Percentiles rank a stretch among this genome's conserved stretches.
Evolutionary conservation across 2,113 vertebrate species (phyloP).

Genomic region (Chionis minor): DNA sequence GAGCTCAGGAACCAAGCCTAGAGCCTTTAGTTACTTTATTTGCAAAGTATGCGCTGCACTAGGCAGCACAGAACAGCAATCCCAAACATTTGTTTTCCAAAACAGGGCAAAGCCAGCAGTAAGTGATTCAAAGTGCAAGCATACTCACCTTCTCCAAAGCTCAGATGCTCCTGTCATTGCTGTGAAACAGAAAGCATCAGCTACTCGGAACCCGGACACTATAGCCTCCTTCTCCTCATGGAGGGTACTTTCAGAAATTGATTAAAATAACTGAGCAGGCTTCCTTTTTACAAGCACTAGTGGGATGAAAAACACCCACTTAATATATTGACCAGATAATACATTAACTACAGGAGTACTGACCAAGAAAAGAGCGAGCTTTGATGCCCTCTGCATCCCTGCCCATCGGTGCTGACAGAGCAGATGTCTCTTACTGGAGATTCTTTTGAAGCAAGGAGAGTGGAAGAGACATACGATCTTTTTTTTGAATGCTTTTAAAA

Average conservation of each 20-base stretch:
- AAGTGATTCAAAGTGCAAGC: neutral
- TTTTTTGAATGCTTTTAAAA: neutral
- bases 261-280: neutral
- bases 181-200: neutral
- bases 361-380: neutral
- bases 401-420: neutral
- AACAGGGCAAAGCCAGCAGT: neutral
- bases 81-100: neutral
- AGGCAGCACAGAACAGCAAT: neutral
- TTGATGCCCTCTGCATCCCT: neutral
- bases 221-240: fast-evolving
- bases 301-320: neutral
- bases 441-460: neutral
- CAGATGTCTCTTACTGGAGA: neutral
- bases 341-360: neutral
- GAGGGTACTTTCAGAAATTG: neutral
- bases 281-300: neutral
- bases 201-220: no score
- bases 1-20: neutral
- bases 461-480: neutral
- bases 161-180: neutral
- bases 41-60: neutral
- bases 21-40: neutral
- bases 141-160: neutral
- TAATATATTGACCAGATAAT: neutral